A percentile compares a stretch with the other conserved stretches of the same genome.
These are phyloP conservation scores for Romanogobio albipinnatus DNA, from an alignment of 2,113 vertebrate species.

Conservation along the genomic window DNA sequence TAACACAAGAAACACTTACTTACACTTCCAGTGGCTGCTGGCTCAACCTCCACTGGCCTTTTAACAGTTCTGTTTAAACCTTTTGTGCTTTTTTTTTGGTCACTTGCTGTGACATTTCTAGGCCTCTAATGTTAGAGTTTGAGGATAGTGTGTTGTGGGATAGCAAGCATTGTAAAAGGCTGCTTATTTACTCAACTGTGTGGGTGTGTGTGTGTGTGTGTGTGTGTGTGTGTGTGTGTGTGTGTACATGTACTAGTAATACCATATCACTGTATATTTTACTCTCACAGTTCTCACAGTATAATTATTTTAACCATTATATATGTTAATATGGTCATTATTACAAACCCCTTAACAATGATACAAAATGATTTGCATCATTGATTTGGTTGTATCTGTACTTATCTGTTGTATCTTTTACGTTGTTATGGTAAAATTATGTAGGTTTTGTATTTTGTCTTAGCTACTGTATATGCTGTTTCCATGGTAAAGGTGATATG, in stretches of 20 bases:
- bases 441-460: background rate
- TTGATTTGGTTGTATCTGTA: background rate
- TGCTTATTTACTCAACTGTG: background rate
- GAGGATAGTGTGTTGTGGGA: background rate
- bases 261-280: background rate
- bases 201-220: no score
- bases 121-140: conserved; percentile 7
- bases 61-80: background rate
- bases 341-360: background rate
- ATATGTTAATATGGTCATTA: no score
- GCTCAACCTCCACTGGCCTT: background rate
- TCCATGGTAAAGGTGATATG: background rate
- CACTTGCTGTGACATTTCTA: conserved; percentile 9
- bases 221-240: no score
- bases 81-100: background rate
- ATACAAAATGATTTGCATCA: background rate
- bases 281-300: background rate
- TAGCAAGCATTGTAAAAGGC: background rate
- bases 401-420: background rate
- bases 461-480: background rate
- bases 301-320: background rate
- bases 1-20: conserved; percentile 19
- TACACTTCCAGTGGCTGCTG: conserved; percentile 12
- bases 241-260: background rate
- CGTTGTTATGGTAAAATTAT: background rate